Percentiles rank a stretch among this genome's conserved stretches.
phyloP scores from a whole-genome alignment of 53 echinoderm and acorn worm species.

The Paelopatides confundens region DNA sequence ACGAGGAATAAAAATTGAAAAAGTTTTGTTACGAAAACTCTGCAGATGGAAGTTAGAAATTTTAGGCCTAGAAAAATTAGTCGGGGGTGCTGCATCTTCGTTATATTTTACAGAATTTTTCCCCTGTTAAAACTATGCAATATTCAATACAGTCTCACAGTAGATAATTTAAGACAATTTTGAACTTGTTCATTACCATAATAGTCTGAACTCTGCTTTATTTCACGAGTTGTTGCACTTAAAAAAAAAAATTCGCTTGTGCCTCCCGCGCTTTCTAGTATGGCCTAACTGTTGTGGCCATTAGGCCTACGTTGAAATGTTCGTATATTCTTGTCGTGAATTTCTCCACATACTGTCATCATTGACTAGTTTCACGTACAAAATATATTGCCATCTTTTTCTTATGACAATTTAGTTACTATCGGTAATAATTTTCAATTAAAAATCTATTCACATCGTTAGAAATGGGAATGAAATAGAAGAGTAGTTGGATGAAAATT shows the following conservation, averaged over 20 bases:
- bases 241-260: background rate
- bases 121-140: background rate
- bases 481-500: conserved; percentile 94
- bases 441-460: conserved; percentile 39
- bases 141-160: background rate
- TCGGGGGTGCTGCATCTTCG: background rate
- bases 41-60: background rate
- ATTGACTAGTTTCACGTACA: conserved; percentile 33
- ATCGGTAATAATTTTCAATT: conserved; percentile 56
- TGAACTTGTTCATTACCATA: background rate
- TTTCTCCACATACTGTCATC: conserved; percentile 46
- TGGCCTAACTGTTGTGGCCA: conserved; percentile 43
- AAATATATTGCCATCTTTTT: conserved; percentile 70
- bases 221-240: background rate
- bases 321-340: conserved; percentile 46
- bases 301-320: conserved; percentile 48
- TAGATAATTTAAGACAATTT: background rate
- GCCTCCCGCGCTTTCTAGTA: conserved; percentile 19
- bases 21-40: conserved; percentile 3
- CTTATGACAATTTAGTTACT: conserved; percentile 66
- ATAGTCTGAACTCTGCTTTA: background rate
- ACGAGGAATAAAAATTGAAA: background rate
- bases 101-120: background rate
- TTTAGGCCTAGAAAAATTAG: background rate
- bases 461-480: conserved; percentile 71